Evolutionary conservation across 2,113 vertebrate genomes (phyloP), one percentile per base, ranked within the genome.

Genomic region (Melospiza georgiana): DNA sequence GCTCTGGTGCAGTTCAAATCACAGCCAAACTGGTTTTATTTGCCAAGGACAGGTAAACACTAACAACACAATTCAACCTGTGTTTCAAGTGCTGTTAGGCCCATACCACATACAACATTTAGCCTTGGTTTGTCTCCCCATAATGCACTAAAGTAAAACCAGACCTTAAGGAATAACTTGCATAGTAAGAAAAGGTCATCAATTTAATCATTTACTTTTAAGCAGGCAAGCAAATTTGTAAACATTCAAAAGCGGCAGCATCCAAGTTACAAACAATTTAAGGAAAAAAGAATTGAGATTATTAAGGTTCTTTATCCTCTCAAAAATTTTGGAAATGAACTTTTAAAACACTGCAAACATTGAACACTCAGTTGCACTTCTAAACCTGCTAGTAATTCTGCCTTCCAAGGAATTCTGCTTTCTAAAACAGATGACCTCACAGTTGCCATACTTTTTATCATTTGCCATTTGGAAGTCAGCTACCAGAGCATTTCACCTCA

Each of bases 231-330:
- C 98, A 97, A 93, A 97, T 98, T 95, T 98, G 98, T 98, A 98
- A 98, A 98, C 98, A 98, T 98, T 98, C 97, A 98, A 96, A 97
- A 98, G 98, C 98, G 97, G 98, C 98, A 98, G 97, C 98, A 98
- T 98, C 97, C 98, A 98, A 97, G 97, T 98, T 98, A 98, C 98
- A 97, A 97, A 98, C 96, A 97, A 97, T 97, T 98, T 96, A 97
- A 98, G 97, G 98, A 95, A 93, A 94, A 91, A 97, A 96, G 91
- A 97, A 97, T 95, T 86, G 94, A 97, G 92, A 98, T 97, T 97
- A 97, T 97, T 97, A 97, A 98, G 94, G 97, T 93, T 97, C 69
- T 91, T 96, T 89, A 94, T 89, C 90, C 84, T 96, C 95, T 95
- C 97, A 96, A 95, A 97, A 97, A 94, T 95, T 90, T 67, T 94